phyloP scores from a whole-genome alignment of 2,888 invertebrate genomes.

The Nemoura dubitans region DNA sequence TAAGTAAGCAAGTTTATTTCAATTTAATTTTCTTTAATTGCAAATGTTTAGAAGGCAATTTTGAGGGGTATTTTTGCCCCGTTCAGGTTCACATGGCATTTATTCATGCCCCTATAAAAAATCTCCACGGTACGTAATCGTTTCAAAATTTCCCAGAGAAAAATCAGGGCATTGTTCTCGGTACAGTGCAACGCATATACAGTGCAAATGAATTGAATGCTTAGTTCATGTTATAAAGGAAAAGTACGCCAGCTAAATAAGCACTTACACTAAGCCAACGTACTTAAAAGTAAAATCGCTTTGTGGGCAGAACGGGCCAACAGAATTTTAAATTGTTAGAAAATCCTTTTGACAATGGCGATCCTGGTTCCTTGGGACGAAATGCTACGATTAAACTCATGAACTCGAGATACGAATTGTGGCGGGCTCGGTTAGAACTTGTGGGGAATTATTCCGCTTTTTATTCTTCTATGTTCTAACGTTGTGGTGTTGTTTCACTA shows the following conservation, averaged over 20 bases:
- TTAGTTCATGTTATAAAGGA: background rate
- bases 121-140: background rate
- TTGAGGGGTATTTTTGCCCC: too few species aligned
- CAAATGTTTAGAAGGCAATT: background rate
- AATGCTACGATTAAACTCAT: background rate
- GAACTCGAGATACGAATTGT: background rate
- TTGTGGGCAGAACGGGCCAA: background rate
- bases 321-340: background rate
- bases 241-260: background rate
- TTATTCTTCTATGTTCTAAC: background rate
- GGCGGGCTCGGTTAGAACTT: background rate
- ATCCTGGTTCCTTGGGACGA: background rate
- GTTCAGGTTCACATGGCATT: too few species aligned
- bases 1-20: background rate
- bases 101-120: background rate
- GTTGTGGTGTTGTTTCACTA: background rate
- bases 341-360: background rate
- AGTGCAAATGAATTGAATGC: background rate
- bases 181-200: background rate
- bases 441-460: background rate
- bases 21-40: background rate
- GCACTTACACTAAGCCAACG: background rate
- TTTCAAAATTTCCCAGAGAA: background rate
- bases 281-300: background rate
- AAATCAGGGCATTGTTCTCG: background rate